phyloP scores from a whole-genome alignment of 2,888 invertebrate species.

The Synergus itoensis region DNA sequence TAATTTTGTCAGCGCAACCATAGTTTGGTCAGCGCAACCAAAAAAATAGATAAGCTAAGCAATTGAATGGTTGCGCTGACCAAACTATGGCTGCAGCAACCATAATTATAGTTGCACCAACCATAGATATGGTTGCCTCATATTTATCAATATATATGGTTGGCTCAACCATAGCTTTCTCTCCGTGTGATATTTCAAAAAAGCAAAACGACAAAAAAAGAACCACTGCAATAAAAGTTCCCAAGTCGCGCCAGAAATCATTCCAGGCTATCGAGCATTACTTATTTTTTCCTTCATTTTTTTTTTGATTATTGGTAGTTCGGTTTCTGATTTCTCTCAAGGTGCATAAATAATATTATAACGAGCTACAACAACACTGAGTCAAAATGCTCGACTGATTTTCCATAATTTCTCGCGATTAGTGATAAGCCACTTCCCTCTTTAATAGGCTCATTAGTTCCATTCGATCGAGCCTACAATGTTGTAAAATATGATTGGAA shows the following conservation, averaged over 20 bases:
- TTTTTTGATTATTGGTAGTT: not conserved
- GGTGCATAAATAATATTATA: not conserved
- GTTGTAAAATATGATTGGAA: constrained; percentile 16
- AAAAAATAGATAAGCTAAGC: no score
- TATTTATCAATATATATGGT: no score
- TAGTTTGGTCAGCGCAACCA: no score
- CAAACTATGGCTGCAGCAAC: no score
- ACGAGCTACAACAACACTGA: not conserved
- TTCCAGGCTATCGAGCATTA: constrained; percentile 12
- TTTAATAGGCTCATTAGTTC: constrained; percentile 39
- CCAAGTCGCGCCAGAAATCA: not conserved
- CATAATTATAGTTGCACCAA: no score
- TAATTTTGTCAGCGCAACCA: no score
- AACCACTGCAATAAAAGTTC: not conserved
- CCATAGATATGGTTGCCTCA: no score
- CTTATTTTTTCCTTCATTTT: not conserved
- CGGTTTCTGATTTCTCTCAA: not conserved
- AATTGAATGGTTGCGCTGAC: no score
- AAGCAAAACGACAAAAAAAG: not conserved
- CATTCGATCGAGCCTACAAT: constrained; percentile 30
- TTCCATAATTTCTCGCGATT: constrained; percentile 25
- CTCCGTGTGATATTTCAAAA: not conserved
- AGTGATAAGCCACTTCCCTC: constrained; percentile 22
- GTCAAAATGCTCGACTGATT: constrained; percentile 36
- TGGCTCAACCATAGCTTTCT: no score